Conservation (phyloP, 2,888 invertebrate genomes). For the Agrotis clavis region DNA sequence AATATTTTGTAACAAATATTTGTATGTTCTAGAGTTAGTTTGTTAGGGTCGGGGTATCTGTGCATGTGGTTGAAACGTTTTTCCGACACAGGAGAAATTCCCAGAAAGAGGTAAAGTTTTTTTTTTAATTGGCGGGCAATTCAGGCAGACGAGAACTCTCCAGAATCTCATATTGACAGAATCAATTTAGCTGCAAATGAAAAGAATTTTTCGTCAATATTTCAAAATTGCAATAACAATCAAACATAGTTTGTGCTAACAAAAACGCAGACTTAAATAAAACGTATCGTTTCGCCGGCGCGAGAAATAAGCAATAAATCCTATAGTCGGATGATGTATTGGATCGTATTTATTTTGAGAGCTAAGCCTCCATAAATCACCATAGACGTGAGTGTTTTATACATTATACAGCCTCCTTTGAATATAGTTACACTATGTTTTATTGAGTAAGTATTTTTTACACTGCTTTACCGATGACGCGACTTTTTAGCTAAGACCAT, state of each 20-base stretch:
- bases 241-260: constrained; percentile 23
- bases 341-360: constrained; percentile 63
- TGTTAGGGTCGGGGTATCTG: no score
- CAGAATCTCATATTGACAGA: background rate
- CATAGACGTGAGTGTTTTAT: constrained; percentile 54
- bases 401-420: constrained; percentile 43
- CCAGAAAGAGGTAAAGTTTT: no score
- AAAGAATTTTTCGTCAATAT: background rate
- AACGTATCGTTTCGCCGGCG: constrained; percentile 45
- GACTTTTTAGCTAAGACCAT: background rate
- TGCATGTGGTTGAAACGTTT: no score
- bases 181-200: background rate
- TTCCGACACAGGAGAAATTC: no score
- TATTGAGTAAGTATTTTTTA: background rate
- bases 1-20: no score
- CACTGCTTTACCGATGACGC: no score
- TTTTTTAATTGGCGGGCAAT: no score
- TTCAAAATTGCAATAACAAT: constrained; percentile 33
- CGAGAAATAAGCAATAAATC: constrained; percentile 62
- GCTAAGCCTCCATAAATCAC: constrained; percentile 63
- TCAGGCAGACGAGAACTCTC: background rate
- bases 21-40: no score
- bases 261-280: constrained; percentile 34
- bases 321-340: constrained; percentile 66
- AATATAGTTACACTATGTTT: constrained; percentile 30